These are phyloP conservation scores for Agrotis clavis DNA, from an alignment of 2,888 invertebrate genomes.

Conservation along the genomic window DNA sequence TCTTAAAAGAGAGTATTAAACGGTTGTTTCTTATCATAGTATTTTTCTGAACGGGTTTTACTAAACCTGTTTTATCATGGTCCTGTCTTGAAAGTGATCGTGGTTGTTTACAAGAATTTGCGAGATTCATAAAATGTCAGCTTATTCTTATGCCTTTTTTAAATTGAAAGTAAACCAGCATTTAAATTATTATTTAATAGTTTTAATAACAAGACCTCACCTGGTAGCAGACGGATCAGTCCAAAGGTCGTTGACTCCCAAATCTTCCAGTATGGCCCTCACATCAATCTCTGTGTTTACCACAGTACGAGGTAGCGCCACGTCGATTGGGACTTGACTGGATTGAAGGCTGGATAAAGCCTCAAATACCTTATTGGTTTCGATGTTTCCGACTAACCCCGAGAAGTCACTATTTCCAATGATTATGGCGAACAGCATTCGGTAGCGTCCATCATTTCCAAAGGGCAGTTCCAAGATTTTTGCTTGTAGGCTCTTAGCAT, in stretches of 20 bases:
- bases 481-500: constrained; percentile 12
- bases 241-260: constrained; percentile 60
- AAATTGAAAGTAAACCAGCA: too few relatives aligned
- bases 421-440: constrained; percentile 52
- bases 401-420: constrained; percentile 21
- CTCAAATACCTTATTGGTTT: constrained; percentile 36
- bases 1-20: too few relatives aligned
- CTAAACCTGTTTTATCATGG: background rate
- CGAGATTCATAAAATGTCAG: too few relatives aligned
- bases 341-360: constrained; percentile 32
- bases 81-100: too few relatives aligned
- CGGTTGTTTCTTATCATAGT: too few relatives aligned
- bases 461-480: constrained; percentile 62
- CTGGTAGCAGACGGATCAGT: constrained; percentile 58
- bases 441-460: constrained; percentile 55
- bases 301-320: constrained; percentile 63
- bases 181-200: too few relatives aligned
- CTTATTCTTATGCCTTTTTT: too few relatives aligned
- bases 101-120: too few relatives aligned
- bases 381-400: background rate
- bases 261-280: constrained; percentile 55
- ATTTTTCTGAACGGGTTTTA: background rate
- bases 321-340: constrained; percentile 52
- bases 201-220: constrained; percentile 31
- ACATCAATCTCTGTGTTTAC: constrained; percentile 60